These are phyloP conservation scores for Dendrocincla fuliginosa DNA, from an alignment of 2,797 vertebrate species.

Conservation along the genomic window DNA sequence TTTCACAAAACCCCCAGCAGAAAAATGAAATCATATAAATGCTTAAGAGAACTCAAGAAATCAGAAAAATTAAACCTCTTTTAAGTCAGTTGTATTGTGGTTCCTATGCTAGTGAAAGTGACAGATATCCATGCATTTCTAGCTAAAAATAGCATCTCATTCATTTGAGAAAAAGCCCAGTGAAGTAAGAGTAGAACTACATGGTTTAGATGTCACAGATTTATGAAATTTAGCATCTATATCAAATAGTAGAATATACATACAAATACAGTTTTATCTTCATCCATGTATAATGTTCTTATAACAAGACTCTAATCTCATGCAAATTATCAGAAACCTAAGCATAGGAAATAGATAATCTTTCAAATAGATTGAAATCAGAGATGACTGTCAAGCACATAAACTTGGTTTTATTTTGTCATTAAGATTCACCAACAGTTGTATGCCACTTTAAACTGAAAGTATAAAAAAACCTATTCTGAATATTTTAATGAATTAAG, in stretches of 20 bases:
- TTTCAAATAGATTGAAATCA: neutral
- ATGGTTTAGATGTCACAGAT: neutral
- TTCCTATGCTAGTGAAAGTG: neutral
- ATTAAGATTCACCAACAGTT: neutral
- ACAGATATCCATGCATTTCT: neutral
- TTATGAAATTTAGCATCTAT: neutral
- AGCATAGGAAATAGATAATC: neutral
- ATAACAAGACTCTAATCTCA: neutral
- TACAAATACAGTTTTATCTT: neutral
- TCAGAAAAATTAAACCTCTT: neutral
- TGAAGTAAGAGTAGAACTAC: neutral
- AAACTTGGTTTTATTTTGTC: neutral
- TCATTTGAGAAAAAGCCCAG: neutral
- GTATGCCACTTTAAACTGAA: neutral
- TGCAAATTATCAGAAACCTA: neutral
- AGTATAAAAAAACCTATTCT: neutral
- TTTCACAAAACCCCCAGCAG: neutral
- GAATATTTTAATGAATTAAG: neutral
- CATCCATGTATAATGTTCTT: neutral
- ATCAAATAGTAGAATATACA: neutral
- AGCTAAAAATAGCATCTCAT: neutral
- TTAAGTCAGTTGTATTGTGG: neutral
- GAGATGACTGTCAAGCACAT: neutral
- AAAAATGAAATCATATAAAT: neutral
- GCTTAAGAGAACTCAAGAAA: neutral